Percentiles rank a stretch among this genome's conserved stretches.
Evolutionary conservation across 2,797 vertebrate species (phyloP).

Genomic region (Myioborus miniatus): DNA sequence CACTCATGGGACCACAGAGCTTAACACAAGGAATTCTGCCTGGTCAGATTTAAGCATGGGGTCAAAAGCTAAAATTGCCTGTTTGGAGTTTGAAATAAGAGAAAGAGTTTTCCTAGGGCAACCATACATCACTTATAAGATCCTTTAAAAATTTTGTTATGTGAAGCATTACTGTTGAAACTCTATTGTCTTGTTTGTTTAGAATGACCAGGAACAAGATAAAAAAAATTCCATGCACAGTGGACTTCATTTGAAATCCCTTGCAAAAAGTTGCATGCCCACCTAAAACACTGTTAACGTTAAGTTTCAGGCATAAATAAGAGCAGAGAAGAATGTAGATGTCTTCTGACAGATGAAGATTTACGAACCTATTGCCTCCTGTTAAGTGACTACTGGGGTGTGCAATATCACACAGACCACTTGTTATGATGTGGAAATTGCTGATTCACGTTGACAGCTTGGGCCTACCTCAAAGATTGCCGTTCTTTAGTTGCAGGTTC

Average conservation of each 20-base stretch:
- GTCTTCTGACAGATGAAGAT: not conserved
- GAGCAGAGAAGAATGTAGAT: not conserved
- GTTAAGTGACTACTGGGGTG: not conserved
- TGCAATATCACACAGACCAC: not conserved
- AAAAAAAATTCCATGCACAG: not conserved
- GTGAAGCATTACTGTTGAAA: not conserved
- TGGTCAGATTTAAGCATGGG: not conserved
- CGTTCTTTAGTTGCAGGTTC: not conserved
- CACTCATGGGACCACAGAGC: not conserved
- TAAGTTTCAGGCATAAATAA: not conserved
- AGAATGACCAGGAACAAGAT: not conserved
- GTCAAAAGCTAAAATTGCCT: not conserved
- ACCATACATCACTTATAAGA: not conserved
- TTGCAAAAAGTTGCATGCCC: not conserved
- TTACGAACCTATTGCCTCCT: not conserved
- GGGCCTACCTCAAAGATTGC: not conserved
- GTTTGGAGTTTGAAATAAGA: not conserved
- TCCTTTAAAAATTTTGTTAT: not conserved
- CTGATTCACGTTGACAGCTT: accelerated
- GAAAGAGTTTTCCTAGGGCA: not conserved
- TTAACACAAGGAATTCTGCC: not conserved
- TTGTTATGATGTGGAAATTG: not conserved
- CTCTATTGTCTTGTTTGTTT: not conserved
- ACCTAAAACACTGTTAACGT: not conserved
- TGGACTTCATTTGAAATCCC: not conserved